Percentiles rank a stretch among this genome's conserved stretches.
Conservation (phyloP, 2,797 vertebrate species). For the Nothura maculosa region DNA sequence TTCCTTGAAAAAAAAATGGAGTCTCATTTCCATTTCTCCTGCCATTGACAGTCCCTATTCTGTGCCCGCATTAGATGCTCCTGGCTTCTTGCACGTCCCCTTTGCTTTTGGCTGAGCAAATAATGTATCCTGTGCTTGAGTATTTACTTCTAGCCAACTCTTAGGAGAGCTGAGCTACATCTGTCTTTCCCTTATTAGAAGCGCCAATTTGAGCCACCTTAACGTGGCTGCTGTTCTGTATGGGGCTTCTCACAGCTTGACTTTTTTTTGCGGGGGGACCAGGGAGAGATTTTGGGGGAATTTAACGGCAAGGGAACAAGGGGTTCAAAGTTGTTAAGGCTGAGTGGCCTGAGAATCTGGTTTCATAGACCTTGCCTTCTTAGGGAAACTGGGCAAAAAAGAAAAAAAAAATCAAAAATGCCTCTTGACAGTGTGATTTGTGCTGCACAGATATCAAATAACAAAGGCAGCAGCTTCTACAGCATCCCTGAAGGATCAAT, state of each 20-base stretch:
- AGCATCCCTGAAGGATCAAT: background rate
- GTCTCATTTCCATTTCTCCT: background rate
- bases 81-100: background rate
- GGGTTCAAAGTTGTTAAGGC: background rate
- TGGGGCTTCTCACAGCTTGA: background rate
- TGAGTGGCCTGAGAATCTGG: background rate
- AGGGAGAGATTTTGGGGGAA: background rate
- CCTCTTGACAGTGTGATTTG: background rate
- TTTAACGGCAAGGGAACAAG: background rate
- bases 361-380: background rate
- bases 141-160: background rate
- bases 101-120: background rate
- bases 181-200: fast-evolving
- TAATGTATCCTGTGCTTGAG: fast-evolving
- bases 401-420: no score
- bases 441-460: background rate
- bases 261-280: no score
- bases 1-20: no score
- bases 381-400: background rate
- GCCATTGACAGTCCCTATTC: background rate
- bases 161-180: background rate
- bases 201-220: background rate
- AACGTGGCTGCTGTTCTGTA: background rate
- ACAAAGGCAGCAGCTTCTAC: background rate
- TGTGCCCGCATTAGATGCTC: fast-evolving